phyloP scores from a whole-genome alignment of 2,797 vertebrate species.

The Taenioides sp. region DNA sequence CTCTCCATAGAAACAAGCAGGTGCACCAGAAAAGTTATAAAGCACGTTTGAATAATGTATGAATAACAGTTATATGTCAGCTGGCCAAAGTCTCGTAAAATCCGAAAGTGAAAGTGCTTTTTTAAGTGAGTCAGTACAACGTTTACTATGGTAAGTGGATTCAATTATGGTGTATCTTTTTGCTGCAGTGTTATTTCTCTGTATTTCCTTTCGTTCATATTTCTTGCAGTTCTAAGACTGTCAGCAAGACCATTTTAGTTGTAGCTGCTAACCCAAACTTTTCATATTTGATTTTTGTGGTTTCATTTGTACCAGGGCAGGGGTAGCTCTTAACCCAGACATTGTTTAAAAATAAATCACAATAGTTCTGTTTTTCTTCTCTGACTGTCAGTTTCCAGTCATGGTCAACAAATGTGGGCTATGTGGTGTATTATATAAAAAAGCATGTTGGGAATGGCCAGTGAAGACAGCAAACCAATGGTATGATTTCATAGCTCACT shows the following conservation, averaged over 20 bases:
- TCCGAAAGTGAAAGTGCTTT: not conserved
- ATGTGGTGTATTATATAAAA: conserved; percentile 50
- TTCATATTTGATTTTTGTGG: conserved; percentile 8
- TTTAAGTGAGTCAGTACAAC: conserved; percentile 1
- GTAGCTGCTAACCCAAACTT: not conserved
- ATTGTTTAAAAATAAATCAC: conserved; percentile 22
- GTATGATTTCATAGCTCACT: conserved; percentile 62
- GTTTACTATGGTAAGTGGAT: not conserved
- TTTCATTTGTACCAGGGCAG: conserved; percentile 4
- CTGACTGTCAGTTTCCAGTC: conserved; percentile 55
- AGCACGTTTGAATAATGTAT: too few species aligned
- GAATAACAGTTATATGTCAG: too few species aligned
- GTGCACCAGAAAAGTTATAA: too few species aligned
- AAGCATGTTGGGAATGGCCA: conserved; percentile 37
- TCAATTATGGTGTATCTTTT: not conserved
- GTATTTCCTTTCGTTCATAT: not conserved
- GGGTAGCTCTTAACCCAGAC: conserved; percentile 6
- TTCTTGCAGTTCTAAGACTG: not conserved
- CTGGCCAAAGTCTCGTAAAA: not conserved
- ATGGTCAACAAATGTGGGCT: conserved; percentile 48
- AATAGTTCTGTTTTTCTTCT: conserved; percentile 31
- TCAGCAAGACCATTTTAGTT: not conserved
- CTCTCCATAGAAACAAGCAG: too few species aligned
- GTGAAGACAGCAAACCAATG: conserved; percentile 47
- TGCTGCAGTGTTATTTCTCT: not conserved